phyloP scores from a whole-genome alignment of 2,888 invertebrate genomes.

The Tachystola acroxantha region DNA sequence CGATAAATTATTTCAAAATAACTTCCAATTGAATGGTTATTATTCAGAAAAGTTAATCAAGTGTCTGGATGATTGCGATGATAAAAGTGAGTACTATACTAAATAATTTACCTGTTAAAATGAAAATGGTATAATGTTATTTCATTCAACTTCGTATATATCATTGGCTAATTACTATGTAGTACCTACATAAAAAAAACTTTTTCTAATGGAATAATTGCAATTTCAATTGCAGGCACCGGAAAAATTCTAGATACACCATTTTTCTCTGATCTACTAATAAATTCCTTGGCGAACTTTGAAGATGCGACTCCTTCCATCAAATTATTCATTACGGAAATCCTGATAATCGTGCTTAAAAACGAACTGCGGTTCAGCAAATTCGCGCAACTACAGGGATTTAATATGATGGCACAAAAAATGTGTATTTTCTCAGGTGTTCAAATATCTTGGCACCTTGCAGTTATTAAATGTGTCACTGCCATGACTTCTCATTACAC shows the following conservation, averaged over 20 bases:
- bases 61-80: no score
- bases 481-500: slow-evolving; percentile 26
- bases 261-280: slow-evolving; percentile 31
- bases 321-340: slow-evolving; percentile 28
- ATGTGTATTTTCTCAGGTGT: slow-evolving; percentile 9
- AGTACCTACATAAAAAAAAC: no score
- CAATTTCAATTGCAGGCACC: slow-evolving; percentile 26
- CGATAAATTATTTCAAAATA: no score
- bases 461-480: slow-evolving; percentile 22
- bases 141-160: no score
- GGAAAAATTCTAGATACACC: slow-evolving; percentile 30
- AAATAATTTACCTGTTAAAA: no score
- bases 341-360: slow-evolving; percentile 25
- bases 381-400: slow-evolving; percentile 21
- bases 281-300: slow-evolving; percentile 22
- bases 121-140: no score
- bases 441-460: slow-evolving; percentile 19
- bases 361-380: slow-evolving; percentile 37
- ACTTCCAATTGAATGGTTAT: no score
- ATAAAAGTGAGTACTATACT: no score
- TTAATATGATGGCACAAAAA: slow-evolving; percentile 11
- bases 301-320: slow-evolving; percentile 22
- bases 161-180: no score
- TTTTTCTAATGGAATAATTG: no score
- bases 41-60: no score